phyloP scores from a whole-genome alignment of 2,113 vertebrate species.

The Zapus hudsonius region DNA sequence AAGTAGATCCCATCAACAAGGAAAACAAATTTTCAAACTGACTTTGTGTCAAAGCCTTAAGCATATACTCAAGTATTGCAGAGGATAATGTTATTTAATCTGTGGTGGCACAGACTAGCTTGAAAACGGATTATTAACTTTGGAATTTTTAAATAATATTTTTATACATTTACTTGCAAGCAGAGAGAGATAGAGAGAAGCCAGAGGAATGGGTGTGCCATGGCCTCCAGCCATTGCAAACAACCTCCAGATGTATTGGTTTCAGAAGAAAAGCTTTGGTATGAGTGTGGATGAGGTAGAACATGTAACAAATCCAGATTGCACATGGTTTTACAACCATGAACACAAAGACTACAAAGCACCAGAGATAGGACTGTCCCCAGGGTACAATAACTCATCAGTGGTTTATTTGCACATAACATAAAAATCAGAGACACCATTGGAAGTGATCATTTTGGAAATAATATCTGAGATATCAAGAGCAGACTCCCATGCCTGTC shows the following conservation, averaged over 20 bases:
- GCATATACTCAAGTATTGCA: neutral
- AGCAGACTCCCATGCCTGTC: neutral
- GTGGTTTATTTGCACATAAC: neutral
- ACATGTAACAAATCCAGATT: neutral
- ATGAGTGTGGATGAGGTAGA: neutral
- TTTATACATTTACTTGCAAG: no score
- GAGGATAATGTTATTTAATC: neutral
- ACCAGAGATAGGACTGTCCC: constrained; percentile 17
- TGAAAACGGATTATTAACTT: no score
- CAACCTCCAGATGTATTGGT: no score
- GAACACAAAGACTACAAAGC: no score
- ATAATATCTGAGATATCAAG: neutral
- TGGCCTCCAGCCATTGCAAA: no score
- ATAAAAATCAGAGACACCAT: neutral
- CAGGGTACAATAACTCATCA: neutral
- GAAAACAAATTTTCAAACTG: neutral
- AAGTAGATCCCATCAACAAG: neutral
- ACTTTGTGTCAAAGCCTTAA: neutral
- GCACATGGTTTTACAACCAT: neutral
- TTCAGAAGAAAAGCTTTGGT: neutral
- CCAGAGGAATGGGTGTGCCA: no score
- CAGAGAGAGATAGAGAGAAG: no score
- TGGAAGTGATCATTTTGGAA: neutral
- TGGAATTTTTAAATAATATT: no score
- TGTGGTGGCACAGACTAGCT: neutral